These are phyloP conservation scores for Oopsacas minuta DNA, from an alignment of 37 sponge, comb jelly and placozoan species.

Conservation along the genomic window DNA sequence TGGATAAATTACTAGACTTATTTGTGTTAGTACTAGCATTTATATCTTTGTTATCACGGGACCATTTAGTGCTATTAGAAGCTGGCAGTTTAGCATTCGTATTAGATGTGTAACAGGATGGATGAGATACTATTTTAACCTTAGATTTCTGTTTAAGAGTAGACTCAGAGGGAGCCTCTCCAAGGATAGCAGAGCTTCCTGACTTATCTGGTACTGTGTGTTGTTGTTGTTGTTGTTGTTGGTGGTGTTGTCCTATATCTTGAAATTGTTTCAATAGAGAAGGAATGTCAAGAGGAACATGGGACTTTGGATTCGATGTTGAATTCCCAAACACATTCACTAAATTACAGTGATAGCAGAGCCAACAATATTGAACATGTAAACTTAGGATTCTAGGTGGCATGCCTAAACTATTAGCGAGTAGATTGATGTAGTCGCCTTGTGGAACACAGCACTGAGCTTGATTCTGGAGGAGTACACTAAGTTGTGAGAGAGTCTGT, in stretches of 20 bases:
- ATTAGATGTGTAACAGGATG: neutral
- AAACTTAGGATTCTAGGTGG: neutral
- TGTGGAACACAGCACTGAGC: neutral
- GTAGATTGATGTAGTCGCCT: neutral
- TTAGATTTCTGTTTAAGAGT: neutral
- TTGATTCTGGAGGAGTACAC: neutral
- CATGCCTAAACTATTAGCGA: neutral
- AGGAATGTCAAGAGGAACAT: neutral
- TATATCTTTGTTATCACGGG: neutral
- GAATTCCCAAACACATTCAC: neutral
- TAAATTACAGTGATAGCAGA: neutral
- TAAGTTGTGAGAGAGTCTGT: neutral
- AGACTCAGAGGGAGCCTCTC: neutral
- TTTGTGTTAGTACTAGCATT: neutral
- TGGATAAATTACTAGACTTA: neutral
- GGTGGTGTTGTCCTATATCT: neutral
- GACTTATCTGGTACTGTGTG: neutral
- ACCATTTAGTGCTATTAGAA: neutral
- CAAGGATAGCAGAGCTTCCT: neutral
- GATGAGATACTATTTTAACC: neutral
- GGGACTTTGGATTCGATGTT: neutral
- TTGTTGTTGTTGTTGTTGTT: too few relatives aligned
- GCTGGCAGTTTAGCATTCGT: neutral
- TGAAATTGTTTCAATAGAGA: neutral
- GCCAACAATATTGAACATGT: neutral